A percentile compares a stretch with the other conserved stretches of the same genome.
These are phyloP conservation scores for Montipora efflorescens DNA, from an alignment of 64 coral and sea anemone species.

Conservation along the genomic window DNA sequence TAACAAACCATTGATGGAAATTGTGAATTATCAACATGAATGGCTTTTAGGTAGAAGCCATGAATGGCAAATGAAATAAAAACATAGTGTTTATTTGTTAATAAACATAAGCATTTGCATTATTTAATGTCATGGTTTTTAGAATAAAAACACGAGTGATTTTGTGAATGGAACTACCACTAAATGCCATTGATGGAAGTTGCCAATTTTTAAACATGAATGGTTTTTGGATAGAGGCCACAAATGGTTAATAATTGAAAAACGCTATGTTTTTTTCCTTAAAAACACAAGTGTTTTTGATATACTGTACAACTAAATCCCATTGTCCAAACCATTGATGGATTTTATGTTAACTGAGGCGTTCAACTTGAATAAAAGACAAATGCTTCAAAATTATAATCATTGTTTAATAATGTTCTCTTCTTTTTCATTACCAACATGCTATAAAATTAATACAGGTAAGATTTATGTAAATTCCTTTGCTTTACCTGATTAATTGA, in stretches of 20 bases:
- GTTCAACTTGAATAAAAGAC: constrained; percentile 29
- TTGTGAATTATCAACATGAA: constrained; percentile 29
- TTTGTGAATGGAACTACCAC: constrained; percentile 31
- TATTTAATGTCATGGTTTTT: constrained; percentile 17
- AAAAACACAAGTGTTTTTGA: constrained; percentile 25
- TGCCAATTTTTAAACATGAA: constrained; percentile 25
- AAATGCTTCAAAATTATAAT: constrained; percentile 27
- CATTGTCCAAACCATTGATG: constrained; percentile 26
- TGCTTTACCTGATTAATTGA: constrained; percentile 34
- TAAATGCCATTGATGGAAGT: constrained; percentile 4
- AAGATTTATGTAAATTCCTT: constrained; percentile 35
- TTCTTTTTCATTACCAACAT: constrained; percentile 30
- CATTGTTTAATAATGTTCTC: constrained; percentile 29
- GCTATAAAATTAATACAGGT: constrained; percentile 32
- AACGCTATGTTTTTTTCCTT: constrained; percentile 23
- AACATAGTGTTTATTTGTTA: constrained; percentile 22
- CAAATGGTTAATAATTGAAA: constrained; percentile 26
- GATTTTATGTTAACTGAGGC: constrained; percentile 26
- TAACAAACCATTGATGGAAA: constrained; percentile 26
- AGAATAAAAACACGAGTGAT: constrained; percentile 25
- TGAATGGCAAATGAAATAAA: constrained; percentile 27
- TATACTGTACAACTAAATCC: constrained; percentile 22
- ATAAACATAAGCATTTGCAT: constrained; percentile 14
- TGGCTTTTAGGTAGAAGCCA: constrained; percentile 22
- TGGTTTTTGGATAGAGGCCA: constrained; percentile 20